phyloP scores from a whole-genome alignment of 2,797 vertebrate genomes.

The Pempheris klunzingeri region DNA sequence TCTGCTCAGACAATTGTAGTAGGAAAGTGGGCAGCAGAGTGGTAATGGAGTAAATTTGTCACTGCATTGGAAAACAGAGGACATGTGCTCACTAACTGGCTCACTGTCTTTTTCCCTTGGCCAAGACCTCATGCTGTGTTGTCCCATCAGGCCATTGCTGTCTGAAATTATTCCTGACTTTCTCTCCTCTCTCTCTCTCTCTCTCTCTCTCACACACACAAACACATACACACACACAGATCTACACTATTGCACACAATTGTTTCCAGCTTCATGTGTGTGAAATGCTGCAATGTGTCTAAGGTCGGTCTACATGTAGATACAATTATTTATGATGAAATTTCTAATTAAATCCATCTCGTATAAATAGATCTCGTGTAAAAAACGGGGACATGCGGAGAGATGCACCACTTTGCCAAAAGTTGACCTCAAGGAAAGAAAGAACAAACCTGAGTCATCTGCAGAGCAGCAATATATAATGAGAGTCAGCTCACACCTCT shows the following conservation, averaged over 20 bases:
- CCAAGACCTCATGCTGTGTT: conserved; percentile 58
- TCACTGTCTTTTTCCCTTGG: conserved; percentile 67
- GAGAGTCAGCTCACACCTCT: conserved; percentile 15
- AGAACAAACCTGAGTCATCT: conserved; percentile 23
- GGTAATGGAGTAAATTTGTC: conserved; percentile 75
- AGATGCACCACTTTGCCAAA: neutral
- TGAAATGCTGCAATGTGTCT: conserved; percentile 31
- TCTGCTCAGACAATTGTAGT: conserved; percentile 62
- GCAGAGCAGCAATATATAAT: neutral
- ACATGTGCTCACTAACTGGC: conserved; percentile 76
- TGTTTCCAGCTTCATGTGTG: conserved; percentile 21
- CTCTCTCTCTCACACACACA: conserved; percentile 1
- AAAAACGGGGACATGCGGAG: neutral
- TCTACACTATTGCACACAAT: neutral
- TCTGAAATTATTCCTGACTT: conserved; percentile 61
- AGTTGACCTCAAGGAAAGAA: neutral
- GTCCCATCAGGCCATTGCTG: conserved; percentile 62
- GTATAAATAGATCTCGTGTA: neutral
- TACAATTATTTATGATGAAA: neutral
- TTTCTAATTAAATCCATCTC: conserved; percentile 1
- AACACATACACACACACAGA: neutral
- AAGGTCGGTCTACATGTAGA: conserved; percentile 15
- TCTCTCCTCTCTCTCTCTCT: conserved; percentile 10
- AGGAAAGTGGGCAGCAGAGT: conserved; percentile 63
- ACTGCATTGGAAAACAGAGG: conserved; percentile 64